phyloP scores from a whole-genome alignment of 64 coral and sea anemone genomes.

The Montipora foliosa region DNA sequence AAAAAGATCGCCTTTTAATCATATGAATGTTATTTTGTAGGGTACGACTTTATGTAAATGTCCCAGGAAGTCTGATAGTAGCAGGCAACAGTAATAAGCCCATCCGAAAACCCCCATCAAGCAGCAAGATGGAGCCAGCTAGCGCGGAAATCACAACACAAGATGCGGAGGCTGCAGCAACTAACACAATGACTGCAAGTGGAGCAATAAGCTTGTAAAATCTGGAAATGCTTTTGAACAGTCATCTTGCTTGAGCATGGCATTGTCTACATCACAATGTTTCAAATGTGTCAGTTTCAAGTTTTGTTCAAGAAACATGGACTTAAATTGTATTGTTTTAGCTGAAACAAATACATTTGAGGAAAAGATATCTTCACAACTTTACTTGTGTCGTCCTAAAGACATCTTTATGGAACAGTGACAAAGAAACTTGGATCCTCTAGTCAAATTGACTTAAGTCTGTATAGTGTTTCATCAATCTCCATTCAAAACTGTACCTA shows the following conservation, averaged over 20 bases:
- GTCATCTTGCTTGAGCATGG: background rate
- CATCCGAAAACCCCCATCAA: constrained; percentile 57
- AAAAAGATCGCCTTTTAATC: background rate
- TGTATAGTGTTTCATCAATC: background rate
- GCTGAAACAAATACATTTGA: too few species aligned
- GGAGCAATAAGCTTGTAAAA: constrained; percentile 32
- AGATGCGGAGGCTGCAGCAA: constrained; percentile 4
- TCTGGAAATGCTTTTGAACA: background rate
- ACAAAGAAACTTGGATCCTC: background rate
- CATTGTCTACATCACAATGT: background rate
- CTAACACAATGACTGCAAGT: constrained; percentile 8
- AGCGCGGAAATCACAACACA: constrained; percentile 30
- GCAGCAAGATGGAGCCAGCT: constrained; percentile 45
- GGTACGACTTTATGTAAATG: constrained; percentile 72
- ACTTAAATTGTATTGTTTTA: too few species aligned
- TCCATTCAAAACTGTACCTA: too few species aligned
- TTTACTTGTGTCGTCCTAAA: too few species aligned
- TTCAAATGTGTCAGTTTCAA: background rate
- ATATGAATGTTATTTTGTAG: background rate
- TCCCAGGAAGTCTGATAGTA: constrained; percentile 73
- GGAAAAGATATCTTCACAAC: too few species aligned
- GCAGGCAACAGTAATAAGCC: constrained; percentile 67
- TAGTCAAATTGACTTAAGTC: constrained; percentile 6
- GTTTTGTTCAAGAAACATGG: too few species aligned
- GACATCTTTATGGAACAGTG: background rate